Evolutionary conservation across 1,140 invertebrate species (phyloP).

Genomic region (Drosophila nigrodunni): DNA sequence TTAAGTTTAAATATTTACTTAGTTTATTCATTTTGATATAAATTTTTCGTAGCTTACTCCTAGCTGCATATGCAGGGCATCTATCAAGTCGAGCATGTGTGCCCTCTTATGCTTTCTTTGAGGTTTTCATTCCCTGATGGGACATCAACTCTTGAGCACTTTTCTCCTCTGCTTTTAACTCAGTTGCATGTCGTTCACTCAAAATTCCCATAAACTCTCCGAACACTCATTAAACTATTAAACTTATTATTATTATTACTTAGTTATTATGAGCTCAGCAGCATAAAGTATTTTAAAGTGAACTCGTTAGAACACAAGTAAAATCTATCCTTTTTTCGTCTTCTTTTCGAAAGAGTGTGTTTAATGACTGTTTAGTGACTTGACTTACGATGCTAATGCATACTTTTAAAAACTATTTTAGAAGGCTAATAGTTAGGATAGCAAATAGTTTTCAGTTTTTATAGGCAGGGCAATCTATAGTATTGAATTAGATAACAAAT

Average conservation of each 20-base stretch:
- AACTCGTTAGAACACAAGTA: background rate
- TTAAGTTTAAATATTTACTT: no score
- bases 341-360: no score
- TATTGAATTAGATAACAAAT: no score
- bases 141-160: conserved; percentile 13
- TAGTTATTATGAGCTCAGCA: background rate
- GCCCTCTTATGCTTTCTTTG: background rate
- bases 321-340: background rate
- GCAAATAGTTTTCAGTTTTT: no score
- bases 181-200: background rate
- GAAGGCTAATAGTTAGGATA: no score
- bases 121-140: conserved; percentile 13
- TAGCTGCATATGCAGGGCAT: background rate
- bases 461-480: no score
- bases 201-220: background rate
- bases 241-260: conserved; percentile 1
- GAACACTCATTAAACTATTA: conserved; percentile 17
- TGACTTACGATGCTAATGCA: no score
- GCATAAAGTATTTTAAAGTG: conserved; percentile 1
- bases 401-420: no score
- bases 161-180: conserved; percentile 5
- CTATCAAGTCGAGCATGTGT: background rate
- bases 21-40: background rate
- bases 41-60: background rate
- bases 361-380: no score